These are phyloP conservation scores for Parauchenoglanis ngamensis DNA, from an alignment of 2,797 vertebrate species.

Conservation along the genomic window DNA sequence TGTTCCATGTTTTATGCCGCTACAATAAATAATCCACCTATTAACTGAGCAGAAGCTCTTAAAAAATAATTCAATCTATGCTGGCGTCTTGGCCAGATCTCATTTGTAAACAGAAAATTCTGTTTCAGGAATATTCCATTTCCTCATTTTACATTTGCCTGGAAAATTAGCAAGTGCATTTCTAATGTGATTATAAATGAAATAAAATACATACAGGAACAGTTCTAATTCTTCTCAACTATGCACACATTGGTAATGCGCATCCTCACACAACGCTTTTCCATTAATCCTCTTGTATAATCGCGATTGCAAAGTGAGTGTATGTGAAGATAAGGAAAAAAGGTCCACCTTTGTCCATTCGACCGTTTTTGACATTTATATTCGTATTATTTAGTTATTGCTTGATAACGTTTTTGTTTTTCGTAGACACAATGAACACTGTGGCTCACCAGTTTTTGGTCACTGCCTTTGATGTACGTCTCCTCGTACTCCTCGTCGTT, in stretches of 20 bases:
- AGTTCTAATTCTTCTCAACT: neutral
- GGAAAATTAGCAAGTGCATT: neutral
- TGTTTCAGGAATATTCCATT: neutral
- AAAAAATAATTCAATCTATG: neutral
- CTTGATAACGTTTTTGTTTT: neutral
- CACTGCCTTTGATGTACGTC: constrained; percentile 88
- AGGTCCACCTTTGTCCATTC: too few species aligned
- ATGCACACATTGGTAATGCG: neutral
- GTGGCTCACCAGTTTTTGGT: constrained; percentile 89
- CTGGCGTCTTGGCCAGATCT: neutral
- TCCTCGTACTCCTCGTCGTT: constrained; percentile 94
- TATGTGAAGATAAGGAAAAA: neutral
- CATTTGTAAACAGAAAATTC: neutral
- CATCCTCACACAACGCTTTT: neutral
- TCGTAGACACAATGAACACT: neutral
- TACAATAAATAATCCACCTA: neutral
- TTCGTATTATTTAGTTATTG: neutral
- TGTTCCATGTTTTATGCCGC: neutral
- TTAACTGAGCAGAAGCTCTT: neutral
- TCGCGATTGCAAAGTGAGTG: neutral
- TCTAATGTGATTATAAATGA: neutral
- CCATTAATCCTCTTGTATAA: neutral
- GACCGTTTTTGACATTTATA: neutral
- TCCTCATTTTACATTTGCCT: neutral
- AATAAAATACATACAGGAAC: neutral